Evolutionary conservation across 2,888 invertebrate genomes (phyloP).

Genomic region (Busseola fusca): DNA sequence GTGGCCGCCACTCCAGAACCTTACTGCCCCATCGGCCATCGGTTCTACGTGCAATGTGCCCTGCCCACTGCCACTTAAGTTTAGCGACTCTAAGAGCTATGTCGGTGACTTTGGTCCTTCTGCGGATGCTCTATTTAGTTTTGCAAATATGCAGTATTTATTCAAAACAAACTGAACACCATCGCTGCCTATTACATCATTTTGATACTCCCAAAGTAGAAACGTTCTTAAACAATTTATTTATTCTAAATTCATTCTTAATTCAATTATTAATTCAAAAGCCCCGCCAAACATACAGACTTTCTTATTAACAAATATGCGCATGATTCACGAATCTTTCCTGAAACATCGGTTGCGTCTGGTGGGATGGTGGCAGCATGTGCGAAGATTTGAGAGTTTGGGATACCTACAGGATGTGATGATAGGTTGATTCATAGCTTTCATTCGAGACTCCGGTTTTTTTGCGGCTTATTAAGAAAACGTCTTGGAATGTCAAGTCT

Average conservation of each 20-base stretch:
- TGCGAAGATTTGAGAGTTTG: conserved; percentile 62
- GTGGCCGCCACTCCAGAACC: too few relatives aligned
- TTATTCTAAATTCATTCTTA: neutral
- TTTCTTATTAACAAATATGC: conserved; percentile 46
- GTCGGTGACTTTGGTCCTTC: too few relatives aligned
- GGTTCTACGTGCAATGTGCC: too few relatives aligned
- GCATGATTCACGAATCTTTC: conserved; percentile 75
- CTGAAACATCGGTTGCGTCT: conserved; percentile 64
- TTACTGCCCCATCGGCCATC: too few relatives aligned
- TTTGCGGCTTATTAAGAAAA: conserved; percentile 31
- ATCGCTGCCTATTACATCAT: neutral
- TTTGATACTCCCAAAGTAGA: conserved; percentile 1
- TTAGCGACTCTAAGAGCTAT: too few relatives aligned
- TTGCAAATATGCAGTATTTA: conserved; percentile 9
- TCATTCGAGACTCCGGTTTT: conserved; percentile 39
- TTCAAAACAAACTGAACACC: conserved; percentile 5
- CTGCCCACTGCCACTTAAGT: too few relatives aligned
- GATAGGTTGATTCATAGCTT: conserved; percentile 63
- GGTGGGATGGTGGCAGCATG: conserved; percentile 70
- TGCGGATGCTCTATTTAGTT: neutral
- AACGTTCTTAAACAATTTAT: conserved; percentile 1
- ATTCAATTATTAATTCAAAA: neutral
- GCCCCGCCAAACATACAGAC: conserved; percentile 44
- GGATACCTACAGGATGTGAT: conserved; percentile 74
- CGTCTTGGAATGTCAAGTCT: conserved; percentile 26